phyloP scores from a whole-genome alignment of 2,888 invertebrate species.

The Patella ulyssiponensis region DNA sequence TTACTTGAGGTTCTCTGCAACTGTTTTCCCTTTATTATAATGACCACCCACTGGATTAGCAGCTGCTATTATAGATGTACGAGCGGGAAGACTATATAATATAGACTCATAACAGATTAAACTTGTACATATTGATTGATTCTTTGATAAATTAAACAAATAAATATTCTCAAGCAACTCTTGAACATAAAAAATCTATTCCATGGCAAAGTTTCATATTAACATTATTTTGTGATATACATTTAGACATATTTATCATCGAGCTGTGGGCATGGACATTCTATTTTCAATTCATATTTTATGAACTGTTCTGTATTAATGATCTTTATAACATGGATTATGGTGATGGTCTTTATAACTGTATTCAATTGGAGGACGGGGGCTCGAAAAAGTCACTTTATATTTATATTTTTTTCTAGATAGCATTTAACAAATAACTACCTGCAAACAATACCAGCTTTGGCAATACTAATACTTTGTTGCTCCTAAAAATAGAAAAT shows the following conservation, averaged over 20 bases:
- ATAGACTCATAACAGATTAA: not conserved
- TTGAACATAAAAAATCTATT: not conserved
- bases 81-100: constrained; percentile 81
- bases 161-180: not conserved
- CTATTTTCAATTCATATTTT: too few species aligned
- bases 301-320: too few species aligned
- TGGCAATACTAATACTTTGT: constrained; percentile 89
- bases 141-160: not conserved
- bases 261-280: too few species aligned
- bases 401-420: too few species aligned
- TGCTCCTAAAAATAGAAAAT: constrained; percentile 78
- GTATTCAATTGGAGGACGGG: too few species aligned
- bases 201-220: not conserved
- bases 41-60: constrained; percentile 93
- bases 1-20: constrained; percentile 87
- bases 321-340: too few species aligned
- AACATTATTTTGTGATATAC: not conserved
- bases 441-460: constrained; percentile 83
- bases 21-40: constrained; percentile 88
- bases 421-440: constrained; percentile 26
- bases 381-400: too few species aligned
- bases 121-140: not conserved
- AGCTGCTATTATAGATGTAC: constrained; percentile 90
- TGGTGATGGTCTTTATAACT: too few species aligned
- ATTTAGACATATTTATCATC: not conserved